phyloP scores from a whole-genome alignment of 2,113 vertebrate genomes.

The Phalacrocorax brasilianus region DNA sequence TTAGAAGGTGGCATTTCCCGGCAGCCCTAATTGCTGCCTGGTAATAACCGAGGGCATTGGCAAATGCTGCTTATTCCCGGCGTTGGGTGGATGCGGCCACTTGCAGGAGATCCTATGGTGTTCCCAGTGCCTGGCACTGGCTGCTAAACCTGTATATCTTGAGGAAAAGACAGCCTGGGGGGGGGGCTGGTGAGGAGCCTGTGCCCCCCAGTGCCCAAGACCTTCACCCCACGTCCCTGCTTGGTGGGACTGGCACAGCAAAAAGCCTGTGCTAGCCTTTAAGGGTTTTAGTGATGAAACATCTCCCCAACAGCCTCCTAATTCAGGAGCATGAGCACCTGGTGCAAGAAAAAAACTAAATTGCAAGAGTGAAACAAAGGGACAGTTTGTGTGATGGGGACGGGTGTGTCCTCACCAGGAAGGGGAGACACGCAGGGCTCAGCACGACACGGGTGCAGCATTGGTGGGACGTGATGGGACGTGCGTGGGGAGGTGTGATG shows the following conservation, averaged over 20 bases:
- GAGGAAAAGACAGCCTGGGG: not conserved
- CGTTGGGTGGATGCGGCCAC: accelerated
- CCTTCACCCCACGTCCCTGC: not conserved
- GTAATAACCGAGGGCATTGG: accelerated
- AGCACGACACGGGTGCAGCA: accelerated
- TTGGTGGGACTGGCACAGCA: not conserved
- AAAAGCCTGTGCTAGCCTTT: accelerated
- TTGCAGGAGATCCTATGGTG: accelerated
- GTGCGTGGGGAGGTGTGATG: accelerated
- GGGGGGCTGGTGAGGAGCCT: not conserved
- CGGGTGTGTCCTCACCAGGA: accelerated
- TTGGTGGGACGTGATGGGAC: accelerated
- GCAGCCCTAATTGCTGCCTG: not conserved
- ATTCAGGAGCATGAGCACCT: accelerated
- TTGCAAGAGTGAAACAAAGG: not conserved
- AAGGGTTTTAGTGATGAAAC: not conserved
- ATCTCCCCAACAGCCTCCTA: not conserved
- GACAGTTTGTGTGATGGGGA: not conserved
- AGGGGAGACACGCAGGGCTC: not conserved
- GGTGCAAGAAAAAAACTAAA: not conserved
- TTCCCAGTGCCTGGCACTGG: not conserved
- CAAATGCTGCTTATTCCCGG: accelerated
- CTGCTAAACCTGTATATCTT: accelerated
- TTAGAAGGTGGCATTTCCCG: not conserved
- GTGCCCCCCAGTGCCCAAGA: not conserved